Evolutionary conservation across 2,888 invertebrate species (phyloP).

Genomic region (Ennomos fuscantarius): DNA sequence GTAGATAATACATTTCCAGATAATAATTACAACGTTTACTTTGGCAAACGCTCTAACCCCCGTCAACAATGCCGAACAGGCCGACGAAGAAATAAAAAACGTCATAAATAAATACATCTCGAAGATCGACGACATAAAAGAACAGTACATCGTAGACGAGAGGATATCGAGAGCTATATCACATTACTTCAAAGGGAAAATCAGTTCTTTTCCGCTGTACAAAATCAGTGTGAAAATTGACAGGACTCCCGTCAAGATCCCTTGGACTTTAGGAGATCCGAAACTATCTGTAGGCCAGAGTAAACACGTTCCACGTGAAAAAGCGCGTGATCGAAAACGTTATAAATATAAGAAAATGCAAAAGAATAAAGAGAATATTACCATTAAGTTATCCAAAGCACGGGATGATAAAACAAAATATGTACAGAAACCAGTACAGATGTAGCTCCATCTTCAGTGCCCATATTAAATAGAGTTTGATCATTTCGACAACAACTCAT

Average conservation of each 20-base stretch:
- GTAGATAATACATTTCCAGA: conserved; percentile 31
- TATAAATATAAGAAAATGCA: conserved; percentile 2
- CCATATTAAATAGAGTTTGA: too few species aligned
- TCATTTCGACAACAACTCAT: too few species aligned
- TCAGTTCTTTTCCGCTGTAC: conserved; percentile 68
- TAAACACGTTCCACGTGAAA: not conserved
- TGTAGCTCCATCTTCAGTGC: too few species aligned
- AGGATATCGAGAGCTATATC: conserved; percentile 62
- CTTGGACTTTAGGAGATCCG: conserved; percentile 60
- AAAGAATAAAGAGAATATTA: too few species aligned
- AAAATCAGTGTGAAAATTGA: conserved; percentile 69
- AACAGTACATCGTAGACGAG: conserved; percentile 64
- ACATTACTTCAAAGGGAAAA: conserved; percentile 60
- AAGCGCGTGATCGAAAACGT: conserved; percentile 9
- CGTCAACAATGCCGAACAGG: conserved; percentile 32
- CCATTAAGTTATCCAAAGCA: too few species aligned
- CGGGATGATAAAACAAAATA: too few species aligned
- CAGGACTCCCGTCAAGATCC: conserved; percentile 69
- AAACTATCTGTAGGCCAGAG: conserved; percentile 21
- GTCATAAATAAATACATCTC: conserved; percentile 58
- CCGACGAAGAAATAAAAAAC: conserved; percentile 51
- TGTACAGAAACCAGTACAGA: too few species aligned
- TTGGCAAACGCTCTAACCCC: conserved; percentile 46
- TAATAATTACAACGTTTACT: conserved; percentile 30
- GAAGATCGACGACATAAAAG: conserved; percentile 61